phyloP scores from a whole-genome alignment of 1,140 invertebrate species.

The Hormaphis cornu region DNA sequence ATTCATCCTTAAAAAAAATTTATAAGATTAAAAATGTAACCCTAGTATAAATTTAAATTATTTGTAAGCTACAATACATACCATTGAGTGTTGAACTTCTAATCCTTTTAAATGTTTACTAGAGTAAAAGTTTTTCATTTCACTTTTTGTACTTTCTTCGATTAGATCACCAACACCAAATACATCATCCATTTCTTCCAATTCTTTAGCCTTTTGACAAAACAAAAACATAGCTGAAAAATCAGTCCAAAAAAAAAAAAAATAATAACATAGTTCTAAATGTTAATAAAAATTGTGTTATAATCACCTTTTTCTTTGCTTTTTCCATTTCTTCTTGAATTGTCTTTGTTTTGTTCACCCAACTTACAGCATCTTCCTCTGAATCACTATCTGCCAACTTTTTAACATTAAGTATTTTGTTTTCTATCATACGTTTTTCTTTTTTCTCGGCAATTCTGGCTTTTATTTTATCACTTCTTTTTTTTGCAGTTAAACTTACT shows the following conservation, averaged over 20 bases:
- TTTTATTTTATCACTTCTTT: slow-evolving; percentile 68
- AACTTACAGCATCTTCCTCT: slow-evolving; percentile 59
- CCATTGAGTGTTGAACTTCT: slow-evolving; percentile 42
- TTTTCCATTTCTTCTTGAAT: slow-evolving; percentile 71
- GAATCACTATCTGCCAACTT: slow-evolving; percentile 61
- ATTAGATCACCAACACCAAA: slow-evolving; percentile 82
- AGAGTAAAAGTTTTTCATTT: slow-evolving; percentile 55
- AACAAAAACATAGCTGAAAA: slow-evolving; percentile 31
- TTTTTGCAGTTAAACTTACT: slow-evolving; percentile 65
- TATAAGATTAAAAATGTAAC: slow-evolving; percentile 10
- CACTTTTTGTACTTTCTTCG: slow-evolving; percentile 60
- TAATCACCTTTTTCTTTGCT: slow-evolving; percentile 70
- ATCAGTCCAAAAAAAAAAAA: slow-evolving; percentile 26
- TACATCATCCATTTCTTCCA: slow-evolving; percentile 90
- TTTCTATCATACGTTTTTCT: slow-evolving; percentile 71
- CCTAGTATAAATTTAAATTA: background rate
- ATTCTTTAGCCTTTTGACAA: slow-evolving; percentile 64
- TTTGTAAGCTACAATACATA: slow-evolving; percentile 41
- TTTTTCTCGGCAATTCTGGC: slow-evolving; percentile 66
- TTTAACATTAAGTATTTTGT: slow-evolving; percentile 58
- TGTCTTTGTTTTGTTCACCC: slow-evolving; percentile 74
- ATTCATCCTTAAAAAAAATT: slow-evolving; percentile 46
- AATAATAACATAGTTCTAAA: slow-evolving; percentile 32
- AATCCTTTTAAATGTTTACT: slow-evolving; percentile 68
- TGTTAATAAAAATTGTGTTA: slow-evolving; percentile 7